Percentiles rank a stretch among this genome's conserved stretches.
Conservation (phyloP, 1,140 invertebrate species). For the Plodia interpunctella region DNA sequence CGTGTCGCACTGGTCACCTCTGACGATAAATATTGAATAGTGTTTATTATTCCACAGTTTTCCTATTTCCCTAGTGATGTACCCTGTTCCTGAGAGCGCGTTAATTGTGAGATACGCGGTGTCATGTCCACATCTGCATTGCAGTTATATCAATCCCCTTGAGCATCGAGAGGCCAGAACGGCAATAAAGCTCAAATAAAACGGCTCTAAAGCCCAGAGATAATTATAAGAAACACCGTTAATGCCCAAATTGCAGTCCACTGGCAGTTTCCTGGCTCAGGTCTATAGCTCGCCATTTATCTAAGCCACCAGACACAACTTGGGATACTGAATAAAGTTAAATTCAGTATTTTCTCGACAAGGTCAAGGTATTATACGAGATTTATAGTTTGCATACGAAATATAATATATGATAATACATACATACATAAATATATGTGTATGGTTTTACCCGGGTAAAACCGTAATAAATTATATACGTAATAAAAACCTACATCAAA, state of each 20-base stretch:
- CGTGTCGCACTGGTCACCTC: no score
- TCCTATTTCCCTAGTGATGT: no score
- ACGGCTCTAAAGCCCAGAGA: conserved; percentile 19
- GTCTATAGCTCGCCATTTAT: conserved; percentile 23
- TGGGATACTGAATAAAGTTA: conserved; percentile 7
- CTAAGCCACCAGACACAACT: conserved; percentile 12
- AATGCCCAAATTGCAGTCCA: conserved; percentile 23
- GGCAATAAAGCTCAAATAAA: conserved; percentile 25
- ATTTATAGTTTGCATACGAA: not conserved
- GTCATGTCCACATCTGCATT: conserved; percentile 23
- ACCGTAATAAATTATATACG: no score
- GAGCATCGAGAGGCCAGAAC: conserved; percentile 17
- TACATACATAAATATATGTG: not conserved
- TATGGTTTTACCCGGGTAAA: no score
- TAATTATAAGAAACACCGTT: conserved; percentile 32
- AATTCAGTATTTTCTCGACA: not conserved
- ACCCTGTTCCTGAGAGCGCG: not conserved
- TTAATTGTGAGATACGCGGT: conserved; percentile 6
- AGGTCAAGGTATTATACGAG: not conserved
- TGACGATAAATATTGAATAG: no score
- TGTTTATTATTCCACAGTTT: no score
- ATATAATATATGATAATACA: not conserved
- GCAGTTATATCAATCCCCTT: conserved; percentile 24
- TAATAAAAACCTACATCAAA: no score
- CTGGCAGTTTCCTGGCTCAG: conserved; percentile 11